A percentile compares a stretch with the other conserved stretches of the same genome.
Conservation (phyloP, 2,888 invertebrate genomes). For the Peribatodes rhomboidaria region DNA sequence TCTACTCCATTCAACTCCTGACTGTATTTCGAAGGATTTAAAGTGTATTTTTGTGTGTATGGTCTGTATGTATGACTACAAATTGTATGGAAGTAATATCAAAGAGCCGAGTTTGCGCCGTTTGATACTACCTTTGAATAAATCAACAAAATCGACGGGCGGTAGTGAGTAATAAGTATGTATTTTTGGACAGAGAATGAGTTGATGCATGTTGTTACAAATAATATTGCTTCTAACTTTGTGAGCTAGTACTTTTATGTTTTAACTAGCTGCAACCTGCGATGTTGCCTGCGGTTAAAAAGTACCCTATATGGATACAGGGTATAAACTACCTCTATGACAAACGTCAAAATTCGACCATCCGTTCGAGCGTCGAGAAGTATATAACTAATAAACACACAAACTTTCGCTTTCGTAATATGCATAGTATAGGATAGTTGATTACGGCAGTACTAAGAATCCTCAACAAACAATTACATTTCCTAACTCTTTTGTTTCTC, state of each 20-base stretch:
- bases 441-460: no score
- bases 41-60: slow-evolving; percentile 49
- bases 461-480: no score
- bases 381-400: no score
- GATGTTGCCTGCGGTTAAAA: no score
- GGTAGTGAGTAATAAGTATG: slow-evolving; percentile 80
- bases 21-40: slow-evolving; percentile 42
- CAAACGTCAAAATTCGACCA: no score
- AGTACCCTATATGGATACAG: no score
- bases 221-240: neutral
- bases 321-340: no score
- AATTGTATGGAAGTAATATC: slow-evolving; percentile 81
- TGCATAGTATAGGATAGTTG: no score
- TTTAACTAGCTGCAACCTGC: neutral
- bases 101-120: slow-evolving; percentile 75
- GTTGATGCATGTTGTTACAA: slow-evolving; percentile 45
- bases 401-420: no score
- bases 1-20: slow-evolving; percentile 34
- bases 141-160: slow-evolving; percentile 85
- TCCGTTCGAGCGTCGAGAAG: no score
- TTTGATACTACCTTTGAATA: slow-evolving; percentile 81
- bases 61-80: slow-evolving; percentile 65
- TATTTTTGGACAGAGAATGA: slow-evolving; percentile 58
- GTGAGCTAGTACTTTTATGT: neutral
- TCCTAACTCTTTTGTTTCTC: no score